Evolutionary conservation across 2,888 invertebrate species (phyloP), one percentile per base, ranked within the genome.

Genomic region (Athrips mouffetella): DNA sequence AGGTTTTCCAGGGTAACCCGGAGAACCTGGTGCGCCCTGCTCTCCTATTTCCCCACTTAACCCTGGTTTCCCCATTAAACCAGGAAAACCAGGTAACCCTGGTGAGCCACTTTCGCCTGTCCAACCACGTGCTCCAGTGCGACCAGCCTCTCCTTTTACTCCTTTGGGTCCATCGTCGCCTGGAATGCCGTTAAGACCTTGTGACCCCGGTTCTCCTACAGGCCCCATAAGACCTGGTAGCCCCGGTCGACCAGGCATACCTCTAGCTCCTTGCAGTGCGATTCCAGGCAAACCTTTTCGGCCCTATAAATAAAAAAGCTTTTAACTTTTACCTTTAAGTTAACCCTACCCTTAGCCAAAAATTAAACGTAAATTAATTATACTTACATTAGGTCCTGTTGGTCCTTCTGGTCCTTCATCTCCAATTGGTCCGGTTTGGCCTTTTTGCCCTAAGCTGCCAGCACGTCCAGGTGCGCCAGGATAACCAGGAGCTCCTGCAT

Each of bases 11-110:
- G 37, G 15, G 46, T 56, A 60, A 23, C 79, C 79, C 10, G 95
- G 94, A 53, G 93, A 87, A 53, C 98, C 98, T 62, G 90, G 89
- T 69, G 92, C 92, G 35, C 97, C 97, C 49, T 91, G 85, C 61
- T 95, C 95, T 56, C 96, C 96, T 70, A 54, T 91, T 11, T 54
- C 49, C 20, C 77, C 77, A 18, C 5, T 42, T 1, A 21, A 20
- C 10, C 60, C 86, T 7, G 92, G 91, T 45, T 52, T 61, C 51
- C 81, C 82, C 23, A 65, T 63, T 40, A 62, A 40, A 45, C 91
- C 91, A 3, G 76, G 69, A 27, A 76, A 65, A 25, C 91, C 91
- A 15, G 64, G 62, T n/a, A 68, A 69, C 6, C 91, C 91, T 31
- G 54, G 60, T 7, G 44, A 2, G 8, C 89, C 89, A 4, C 49